These are phyloP conservation scores for Onychostoma macrolepis DNA, from an alignment of 2,113 vertebrate species.

Conservation along the genomic window DNA sequence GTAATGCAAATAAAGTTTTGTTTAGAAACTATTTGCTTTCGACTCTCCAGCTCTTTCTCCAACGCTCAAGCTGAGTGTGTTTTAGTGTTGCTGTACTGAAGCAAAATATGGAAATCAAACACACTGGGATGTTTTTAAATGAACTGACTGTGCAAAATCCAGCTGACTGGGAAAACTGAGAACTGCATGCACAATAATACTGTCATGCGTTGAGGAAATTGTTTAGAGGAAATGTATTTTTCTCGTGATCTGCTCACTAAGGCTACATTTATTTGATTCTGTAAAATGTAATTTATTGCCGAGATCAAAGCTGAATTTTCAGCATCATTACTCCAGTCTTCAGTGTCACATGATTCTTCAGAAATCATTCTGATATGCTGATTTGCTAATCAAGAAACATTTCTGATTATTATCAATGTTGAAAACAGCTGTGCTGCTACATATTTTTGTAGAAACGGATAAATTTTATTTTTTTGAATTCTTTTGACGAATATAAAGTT, in stretches of 20 bases:
- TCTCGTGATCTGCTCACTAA: no score
- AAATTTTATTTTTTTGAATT: neutral
- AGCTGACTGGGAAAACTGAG: slow-evolving; percentile 9
- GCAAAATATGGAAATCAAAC: neutral
- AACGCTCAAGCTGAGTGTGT: neutral
- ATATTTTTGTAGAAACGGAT: neutral
- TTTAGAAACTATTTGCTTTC: slow-evolving; percentile 26
- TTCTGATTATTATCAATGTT: neutral
- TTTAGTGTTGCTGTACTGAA: neutral
- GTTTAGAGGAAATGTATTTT: no score
- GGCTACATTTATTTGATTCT: neutral
- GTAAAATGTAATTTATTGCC: neutral
- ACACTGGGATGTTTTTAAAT: neutral
- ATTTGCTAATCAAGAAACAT: neutral
- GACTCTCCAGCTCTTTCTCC: slow-evolving; percentile 6
- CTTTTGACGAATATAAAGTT: neutral
- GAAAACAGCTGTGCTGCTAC: neutral
- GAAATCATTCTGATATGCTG: neutral
- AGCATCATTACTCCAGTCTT: neutral
- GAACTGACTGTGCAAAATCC: neutral
- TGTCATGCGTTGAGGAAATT: neutral
- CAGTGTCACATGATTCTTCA: neutral
- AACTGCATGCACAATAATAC: neutral
- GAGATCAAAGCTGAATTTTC: neutral
- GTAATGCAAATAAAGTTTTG: slow-evolving; percentile 41